Percentiles rank a stretch among this genome's conserved stretches.
Evolutionary conservation across 2,797 vertebrate genomes (phyloP).

Genomic region (Enteromius trimaculatus): DNA sequence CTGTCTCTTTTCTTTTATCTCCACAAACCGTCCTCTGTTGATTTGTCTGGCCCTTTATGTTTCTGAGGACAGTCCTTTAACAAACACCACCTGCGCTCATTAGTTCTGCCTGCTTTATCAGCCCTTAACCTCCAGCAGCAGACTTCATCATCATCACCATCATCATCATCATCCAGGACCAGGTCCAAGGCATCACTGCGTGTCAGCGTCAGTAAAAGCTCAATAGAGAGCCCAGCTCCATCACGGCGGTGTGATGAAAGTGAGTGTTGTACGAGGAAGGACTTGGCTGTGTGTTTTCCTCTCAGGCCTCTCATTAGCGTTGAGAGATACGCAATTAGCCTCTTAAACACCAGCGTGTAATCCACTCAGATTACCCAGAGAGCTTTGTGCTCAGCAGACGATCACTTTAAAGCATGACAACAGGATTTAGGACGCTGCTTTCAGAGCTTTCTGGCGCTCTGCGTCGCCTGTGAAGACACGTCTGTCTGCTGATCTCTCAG

Average conservation of each 20-base stretch:
- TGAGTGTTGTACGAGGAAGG: conserved; percentile 16
- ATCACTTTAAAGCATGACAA: conserved; percentile 75
- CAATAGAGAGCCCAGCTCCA: background rate
- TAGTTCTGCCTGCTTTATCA: conserved; percentile 11
- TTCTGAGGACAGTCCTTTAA: background rate
- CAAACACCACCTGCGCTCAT: conserved; percentile 3
- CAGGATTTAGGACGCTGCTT: conserved; percentile 74
- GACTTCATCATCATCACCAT: background rate
- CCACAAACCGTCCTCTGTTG: background rate
- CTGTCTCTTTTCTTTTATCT: background rate
- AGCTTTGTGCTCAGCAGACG: conserved; percentile 65
- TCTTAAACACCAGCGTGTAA: conserved; percentile 70
- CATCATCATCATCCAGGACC: background rate
- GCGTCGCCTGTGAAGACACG: conserved; percentile 60
- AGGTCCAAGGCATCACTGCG: background rate
- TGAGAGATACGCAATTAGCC: conserved; percentile 65
- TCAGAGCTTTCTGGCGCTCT: conserved; percentile 46
- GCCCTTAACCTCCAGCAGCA: conserved; percentile 3
- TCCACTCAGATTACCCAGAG: conserved; percentile 72
- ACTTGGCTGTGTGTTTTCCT: conserved; percentile 61
- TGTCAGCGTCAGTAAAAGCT: background rate
- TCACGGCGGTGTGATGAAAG: background rate
- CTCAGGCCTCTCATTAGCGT: conserved; percentile 65
- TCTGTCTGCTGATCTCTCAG: conserved; percentile 49
- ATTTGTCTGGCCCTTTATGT: background rate